Conservation (phyloP, 64 coral and sea anemone species). For the Stylophora pistillata region DNA sequence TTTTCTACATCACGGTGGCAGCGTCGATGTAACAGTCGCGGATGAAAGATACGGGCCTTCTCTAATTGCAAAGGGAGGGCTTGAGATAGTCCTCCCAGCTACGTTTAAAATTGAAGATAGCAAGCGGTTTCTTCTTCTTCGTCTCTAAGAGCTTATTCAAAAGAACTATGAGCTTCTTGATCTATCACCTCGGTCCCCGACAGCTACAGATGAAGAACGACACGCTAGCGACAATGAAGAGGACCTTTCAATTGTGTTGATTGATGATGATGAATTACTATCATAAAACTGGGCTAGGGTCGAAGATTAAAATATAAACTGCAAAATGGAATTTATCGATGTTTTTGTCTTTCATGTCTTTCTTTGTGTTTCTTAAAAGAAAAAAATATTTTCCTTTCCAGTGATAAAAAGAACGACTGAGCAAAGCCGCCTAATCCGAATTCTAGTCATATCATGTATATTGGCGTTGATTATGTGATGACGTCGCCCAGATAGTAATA, state of each 20-base stretch:
- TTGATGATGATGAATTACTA: background rate
- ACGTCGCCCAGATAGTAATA: too few species aligned
- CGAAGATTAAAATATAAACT: too few species aligned
- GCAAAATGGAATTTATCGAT: too few species aligned
- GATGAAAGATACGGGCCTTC: slow-evolving; percentile 14
- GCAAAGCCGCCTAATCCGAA: too few species aligned
- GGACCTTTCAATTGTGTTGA: background rate
- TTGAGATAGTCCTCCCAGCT: slow-evolving; percentile 32
- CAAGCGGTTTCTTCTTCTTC: slow-evolving; percentile 19
- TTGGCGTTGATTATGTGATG: too few species aligned
- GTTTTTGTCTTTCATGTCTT: too few species aligned
- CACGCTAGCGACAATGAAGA: background rate
- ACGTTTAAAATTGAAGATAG: slow-evolving; percentile 29
- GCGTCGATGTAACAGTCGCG: background rate
- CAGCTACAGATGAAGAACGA: background rate
- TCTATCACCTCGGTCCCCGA: background rate
- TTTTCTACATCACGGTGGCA: slow-evolving; percentile 33
- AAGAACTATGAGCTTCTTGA: slow-evolving; percentile 29
- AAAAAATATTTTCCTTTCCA: slow-evolving; percentile 3
- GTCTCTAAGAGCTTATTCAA: slow-evolving; percentile 6
- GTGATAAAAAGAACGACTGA: slow-evolving; percentile 14
- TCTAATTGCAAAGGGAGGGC: slow-evolving; percentile 27
- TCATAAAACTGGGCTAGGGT: too few species aligned
- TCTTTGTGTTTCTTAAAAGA: slow-evolving; percentile 3
- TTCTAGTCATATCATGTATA: slow-evolving; percentile 10